Conservation (phyloP, 2,888 invertebrate species). For the Drosophila borealis region DNA sequence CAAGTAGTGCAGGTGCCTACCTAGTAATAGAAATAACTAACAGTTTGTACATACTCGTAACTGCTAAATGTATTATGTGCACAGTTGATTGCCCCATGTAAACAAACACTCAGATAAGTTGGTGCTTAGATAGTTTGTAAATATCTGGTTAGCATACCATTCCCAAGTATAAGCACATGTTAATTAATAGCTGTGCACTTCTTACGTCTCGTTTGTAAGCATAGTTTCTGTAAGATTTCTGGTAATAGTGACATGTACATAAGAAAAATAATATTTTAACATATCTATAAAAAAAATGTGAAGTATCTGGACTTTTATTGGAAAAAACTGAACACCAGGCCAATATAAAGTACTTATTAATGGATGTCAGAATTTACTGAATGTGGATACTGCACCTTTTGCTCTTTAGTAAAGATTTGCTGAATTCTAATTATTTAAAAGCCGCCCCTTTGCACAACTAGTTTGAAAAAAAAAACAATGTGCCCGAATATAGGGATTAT, state of each 20-base stretch:
- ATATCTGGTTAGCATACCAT: constrained; percentile 11
- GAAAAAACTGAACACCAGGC: background rate
- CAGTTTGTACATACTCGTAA: constrained; percentile 23
- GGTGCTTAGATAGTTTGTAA: constrained; percentile 46
- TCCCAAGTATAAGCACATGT: constrained; percentile 11
- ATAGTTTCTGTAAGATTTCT: constrained; percentile 20
- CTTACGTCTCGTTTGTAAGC: constrained; percentile 15
- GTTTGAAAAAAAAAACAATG: no score
- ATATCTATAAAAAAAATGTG: constrained; percentile 1
- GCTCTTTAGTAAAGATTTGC: no score
- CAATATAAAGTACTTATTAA: no score
- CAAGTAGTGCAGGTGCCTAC: constrained; percentile 19
- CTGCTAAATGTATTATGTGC: constrained; percentile 33
- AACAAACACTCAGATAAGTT: constrained; percentile 23
- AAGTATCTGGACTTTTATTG: background rate
- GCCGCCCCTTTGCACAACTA: no score
- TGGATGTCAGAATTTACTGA: no score
- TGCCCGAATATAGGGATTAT: no score
- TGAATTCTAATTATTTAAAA: no score
- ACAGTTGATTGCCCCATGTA: constrained; percentile 43
- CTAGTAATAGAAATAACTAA: constrained; percentile 20
- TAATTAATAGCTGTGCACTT: constrained; percentile 2
- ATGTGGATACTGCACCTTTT: no score
- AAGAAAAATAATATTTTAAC: constrained; percentile 44
- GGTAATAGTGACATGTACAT: constrained; percentile 39